Conservation (phyloP, 2,888 invertebrate species). For the Dioctria rufipes region DNA sequence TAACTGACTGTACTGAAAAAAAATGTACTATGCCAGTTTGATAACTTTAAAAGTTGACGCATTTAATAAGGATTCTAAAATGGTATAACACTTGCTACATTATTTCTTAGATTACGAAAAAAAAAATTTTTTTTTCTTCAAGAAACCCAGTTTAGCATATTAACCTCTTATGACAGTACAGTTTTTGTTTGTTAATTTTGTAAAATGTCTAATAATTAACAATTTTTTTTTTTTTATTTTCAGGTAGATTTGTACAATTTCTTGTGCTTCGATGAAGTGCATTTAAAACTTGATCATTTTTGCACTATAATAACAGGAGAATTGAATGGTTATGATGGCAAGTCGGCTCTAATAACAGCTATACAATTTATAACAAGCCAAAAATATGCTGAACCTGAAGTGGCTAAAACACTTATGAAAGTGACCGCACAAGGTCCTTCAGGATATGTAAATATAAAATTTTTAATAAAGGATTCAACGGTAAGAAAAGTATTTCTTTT, state of each 20-base stretch:
- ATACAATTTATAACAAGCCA: constrained; percentile 8
- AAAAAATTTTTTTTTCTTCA: no score
- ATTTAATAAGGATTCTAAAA: no score
- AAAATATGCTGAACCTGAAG: not conserved
- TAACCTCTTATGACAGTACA: no score
- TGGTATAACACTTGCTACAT: no score
- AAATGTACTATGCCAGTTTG: no score
- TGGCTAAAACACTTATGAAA: not conserved
- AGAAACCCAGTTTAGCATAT: no score
- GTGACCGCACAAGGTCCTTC: not conserved
- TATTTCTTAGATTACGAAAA: no score
- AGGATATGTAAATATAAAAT: constrained; percentile 5
- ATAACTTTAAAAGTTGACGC: no score
- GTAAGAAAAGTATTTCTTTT: not conserved
- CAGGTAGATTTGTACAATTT: constrained; percentile 9
- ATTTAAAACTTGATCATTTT: not conserved
- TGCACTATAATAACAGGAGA: not conserved
- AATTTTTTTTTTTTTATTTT: not conserved
- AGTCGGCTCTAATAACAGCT: not conserved
- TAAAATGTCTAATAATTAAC: no score
- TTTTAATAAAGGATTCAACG: not conserved
- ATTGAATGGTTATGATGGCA: not conserved
- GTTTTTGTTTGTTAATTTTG: no score
- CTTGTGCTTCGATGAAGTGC: not conserved
- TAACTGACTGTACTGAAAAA: no score